Evolutionary conservation across 1,140 invertebrate species (phyloP).

Genomic region (Plutomurus gul): DNA sequence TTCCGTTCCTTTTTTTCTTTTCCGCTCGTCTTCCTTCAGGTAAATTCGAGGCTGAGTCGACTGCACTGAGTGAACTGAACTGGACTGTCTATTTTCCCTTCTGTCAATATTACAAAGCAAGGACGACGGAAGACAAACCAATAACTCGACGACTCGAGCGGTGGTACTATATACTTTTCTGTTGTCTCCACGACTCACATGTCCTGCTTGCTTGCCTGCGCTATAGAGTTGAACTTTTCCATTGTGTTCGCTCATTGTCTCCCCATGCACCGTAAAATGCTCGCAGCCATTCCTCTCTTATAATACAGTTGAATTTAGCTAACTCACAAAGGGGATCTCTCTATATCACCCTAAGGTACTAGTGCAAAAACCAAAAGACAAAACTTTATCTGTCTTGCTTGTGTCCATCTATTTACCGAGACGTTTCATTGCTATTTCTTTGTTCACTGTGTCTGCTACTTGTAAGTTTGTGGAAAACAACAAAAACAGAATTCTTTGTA

Average conservation of each 20-base stretch:
- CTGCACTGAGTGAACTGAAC: constrained; percentile 3
- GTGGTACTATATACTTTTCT: constrained; percentile 17
- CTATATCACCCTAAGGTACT: neutral
- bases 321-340: neutral
- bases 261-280: neutral
- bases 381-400: constrained; percentile 6
- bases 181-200: too few relatives aligned
- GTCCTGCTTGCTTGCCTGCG: neutral
- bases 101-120: constrained; percentile 26
- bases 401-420: constrained; percentile 4
- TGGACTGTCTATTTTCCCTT: constrained; percentile 24
- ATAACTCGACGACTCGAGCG: constrained; percentile 9
- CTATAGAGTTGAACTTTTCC: constrained; percentile 1
- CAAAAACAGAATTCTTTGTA: neutral
- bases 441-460: too few relatives aligned
- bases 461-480: neutral
- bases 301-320: neutral
- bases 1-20: constrained; percentile 1
- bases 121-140: constrained; percentile 18
- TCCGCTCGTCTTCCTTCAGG: constrained; percentile 7
- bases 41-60: neutral
- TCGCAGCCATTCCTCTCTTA: neutral
- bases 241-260: neutral
- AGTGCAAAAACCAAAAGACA: neutral
- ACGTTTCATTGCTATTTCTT: neutral